Evolutionary conservation across 2,113 vertebrate species (phyloP).

Genomic region (Cheilinus undulatus): DNA sequence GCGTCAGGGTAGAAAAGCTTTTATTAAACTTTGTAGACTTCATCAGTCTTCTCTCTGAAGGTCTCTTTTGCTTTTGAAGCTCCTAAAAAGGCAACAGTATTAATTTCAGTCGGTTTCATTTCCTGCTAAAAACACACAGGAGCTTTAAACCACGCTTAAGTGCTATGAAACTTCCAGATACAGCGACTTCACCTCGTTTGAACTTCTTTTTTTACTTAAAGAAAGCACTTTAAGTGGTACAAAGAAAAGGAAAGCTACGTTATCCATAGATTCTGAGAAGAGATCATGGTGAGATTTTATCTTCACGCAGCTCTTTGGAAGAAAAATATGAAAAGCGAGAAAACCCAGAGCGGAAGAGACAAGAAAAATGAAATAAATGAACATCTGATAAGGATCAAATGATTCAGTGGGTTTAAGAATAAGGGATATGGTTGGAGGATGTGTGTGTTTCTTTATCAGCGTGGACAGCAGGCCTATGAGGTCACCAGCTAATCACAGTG

Average conservation of each 20-base stretch:
- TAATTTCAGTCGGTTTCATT: too few species aligned
- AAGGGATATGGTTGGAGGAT: constrained; percentile 9
- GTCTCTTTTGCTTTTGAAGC: too few species aligned
- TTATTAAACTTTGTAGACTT: too few species aligned
- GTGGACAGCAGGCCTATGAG: constrained; percentile 66
- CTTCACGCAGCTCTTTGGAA: constrained; percentile 23
- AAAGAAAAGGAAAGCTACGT: constrained; percentile 1
- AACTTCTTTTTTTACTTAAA: constrained; percentile 29
- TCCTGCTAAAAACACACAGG: too few species aligned
- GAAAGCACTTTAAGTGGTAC: constrained; percentile 36
- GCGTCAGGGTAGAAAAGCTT: too few species aligned
- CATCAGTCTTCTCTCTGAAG: too few species aligned
- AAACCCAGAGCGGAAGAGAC: constrained; percentile 31
- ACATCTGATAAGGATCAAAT: constrained; percentile 69
- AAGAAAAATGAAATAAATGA: constrained; percentile 53
- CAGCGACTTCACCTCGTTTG: constrained; percentile 22
- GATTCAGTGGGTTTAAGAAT: constrained; percentile 59
- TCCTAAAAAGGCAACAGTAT: too few species aligned
- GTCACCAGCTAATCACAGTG: constrained; percentile 70
- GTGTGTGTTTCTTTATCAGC: constrained; percentile 59
- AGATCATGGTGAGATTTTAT: constrained; percentile 48
- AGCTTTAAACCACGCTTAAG: constrained; percentile 11
- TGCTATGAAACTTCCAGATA: neutral
- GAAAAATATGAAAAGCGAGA: constrained; percentile 52
- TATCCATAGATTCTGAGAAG: constrained; percentile 31